Conservation (phyloP, 2,888 invertebrate species). For the Brachynemurus nebulosus region DNA sequence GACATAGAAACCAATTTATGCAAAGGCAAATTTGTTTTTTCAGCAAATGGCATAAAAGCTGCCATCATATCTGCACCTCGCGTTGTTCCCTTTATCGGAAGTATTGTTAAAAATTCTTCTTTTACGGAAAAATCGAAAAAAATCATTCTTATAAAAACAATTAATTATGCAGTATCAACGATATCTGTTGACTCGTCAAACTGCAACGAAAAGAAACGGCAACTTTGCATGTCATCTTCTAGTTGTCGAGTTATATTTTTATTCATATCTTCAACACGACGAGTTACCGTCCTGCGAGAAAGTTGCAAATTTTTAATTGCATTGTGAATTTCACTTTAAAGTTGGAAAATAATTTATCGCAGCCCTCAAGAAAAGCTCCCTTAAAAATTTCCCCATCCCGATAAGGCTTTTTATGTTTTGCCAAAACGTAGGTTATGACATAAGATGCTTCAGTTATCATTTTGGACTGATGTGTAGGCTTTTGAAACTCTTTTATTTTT, state of each 20-base stretch:
- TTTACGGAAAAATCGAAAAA: conserved; percentile 15
- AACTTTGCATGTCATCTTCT: conserved; percentile 13
- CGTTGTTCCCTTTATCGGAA: conserved; percentile 17
- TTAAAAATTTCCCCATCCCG: conserved; percentile 16
- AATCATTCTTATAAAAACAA: conserved; percentile 17
- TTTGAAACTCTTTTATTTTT: too few species aligned
- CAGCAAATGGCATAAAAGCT: conserved; percentile 16
- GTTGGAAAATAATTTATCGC: conserved; percentile 15
- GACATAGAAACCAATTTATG: conserved; percentile 18
- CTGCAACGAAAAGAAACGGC: conserved; percentile 15
- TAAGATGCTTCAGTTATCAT: too few species aligned
- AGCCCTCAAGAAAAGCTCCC: conserved; percentile 15
- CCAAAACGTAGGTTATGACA: too few species aligned
- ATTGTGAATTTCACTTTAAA: conserved; percentile 18
- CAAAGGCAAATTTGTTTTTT: conserved; percentile 13
- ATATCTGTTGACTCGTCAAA: conserved; percentile 20
- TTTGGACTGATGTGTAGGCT: too few species aligned
- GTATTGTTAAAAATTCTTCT: conserved; percentile 18
- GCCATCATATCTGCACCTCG: conserved; percentile 18
- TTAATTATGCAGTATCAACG: conserved; percentile 17
- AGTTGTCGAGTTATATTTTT: conserved; percentile 11
- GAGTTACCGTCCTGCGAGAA: conserved; percentile 13
- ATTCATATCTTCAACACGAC: conserved; percentile 13
- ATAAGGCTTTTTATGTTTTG: too few species aligned
- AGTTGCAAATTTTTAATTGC: conserved; percentile 14